Percentiles rank a stretch among this genome's conserved stretches.
Evolutionary conservation across 2,888 invertebrate species (phyloP).

Genomic region (Sepioteuthis lessoniana): DNA sequence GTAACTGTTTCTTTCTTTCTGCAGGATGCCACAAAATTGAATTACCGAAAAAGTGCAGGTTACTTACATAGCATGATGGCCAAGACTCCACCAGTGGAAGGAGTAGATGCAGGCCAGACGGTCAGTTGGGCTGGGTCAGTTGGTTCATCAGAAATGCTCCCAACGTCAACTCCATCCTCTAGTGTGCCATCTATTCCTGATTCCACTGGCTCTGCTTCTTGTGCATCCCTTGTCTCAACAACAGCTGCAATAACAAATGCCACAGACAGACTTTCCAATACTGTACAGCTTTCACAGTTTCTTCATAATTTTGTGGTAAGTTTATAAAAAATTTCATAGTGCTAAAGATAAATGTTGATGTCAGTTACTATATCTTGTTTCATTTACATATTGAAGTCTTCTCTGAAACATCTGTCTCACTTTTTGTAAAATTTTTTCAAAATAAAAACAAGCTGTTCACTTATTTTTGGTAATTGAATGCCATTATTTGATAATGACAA

Average conservation of each 20-base stretch:
- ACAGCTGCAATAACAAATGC: constrained; percentile 77
- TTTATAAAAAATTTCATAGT: constrained; percentile 46
- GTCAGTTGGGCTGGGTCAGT: not conserved
- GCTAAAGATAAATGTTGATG: too few species aligned
- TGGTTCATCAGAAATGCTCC: constrained; percentile 38
- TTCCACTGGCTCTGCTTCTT: constrained; percentile 54
- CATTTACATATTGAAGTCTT: too few species aligned
- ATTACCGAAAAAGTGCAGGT: constrained; percentile 39
- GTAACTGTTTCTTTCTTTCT: not conserved
- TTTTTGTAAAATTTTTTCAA: too few species aligned
- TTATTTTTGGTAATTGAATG: too few species aligned
- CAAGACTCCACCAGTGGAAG: not conserved
- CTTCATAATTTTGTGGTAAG: constrained; percentile 85
- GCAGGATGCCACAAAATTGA: constrained; percentile 2
- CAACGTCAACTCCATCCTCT: constrained; percentile 53
- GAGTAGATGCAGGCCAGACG: constrained; percentile 24
- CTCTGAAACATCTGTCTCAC: too few species aligned
- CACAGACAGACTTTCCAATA: constrained; percentile 83
- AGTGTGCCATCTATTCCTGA: constrained; percentile 52
- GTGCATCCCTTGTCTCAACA: constrained; percentile 72
- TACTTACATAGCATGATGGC: not conserved
- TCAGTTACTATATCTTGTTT: too few species aligned
- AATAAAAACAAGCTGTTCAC: too few species aligned
- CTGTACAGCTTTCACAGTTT: constrained; percentile 88
- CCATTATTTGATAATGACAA: too few species aligned